Conservation (phyloP, 1,140 invertebrate genomes). For the Anoplophora glabripennis region DNA sequence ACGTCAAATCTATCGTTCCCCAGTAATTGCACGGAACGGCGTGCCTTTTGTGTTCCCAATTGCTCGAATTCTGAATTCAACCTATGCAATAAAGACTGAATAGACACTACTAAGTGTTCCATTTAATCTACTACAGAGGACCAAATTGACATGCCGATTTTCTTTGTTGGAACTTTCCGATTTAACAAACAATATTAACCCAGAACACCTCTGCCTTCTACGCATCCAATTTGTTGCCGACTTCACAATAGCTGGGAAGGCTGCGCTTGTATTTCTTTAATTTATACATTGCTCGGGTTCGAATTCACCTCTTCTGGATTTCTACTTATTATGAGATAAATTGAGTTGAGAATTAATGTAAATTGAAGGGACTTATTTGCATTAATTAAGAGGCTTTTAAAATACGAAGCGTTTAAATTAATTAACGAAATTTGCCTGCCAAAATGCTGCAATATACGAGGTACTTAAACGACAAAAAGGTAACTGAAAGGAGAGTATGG, state of each 20-base stretch:
- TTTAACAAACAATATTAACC: slow-evolving; percentile 13
- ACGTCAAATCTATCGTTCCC: background rate
- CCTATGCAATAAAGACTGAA: slow-evolving; percentile 12
- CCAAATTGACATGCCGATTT: slow-evolving; percentile 9
- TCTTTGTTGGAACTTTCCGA: slow-evolving; percentile 14
- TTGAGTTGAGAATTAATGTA: slow-evolving; percentile 1
- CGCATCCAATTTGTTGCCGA: slow-evolving; percentile 2
- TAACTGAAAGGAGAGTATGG: no score
- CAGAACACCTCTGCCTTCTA: background rate
- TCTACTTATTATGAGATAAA: slow-evolving; percentile 10
- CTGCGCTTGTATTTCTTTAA: slow-evolving; percentile 5
- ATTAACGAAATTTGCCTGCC: no score
- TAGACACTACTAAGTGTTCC: slow-evolving; percentile 12
- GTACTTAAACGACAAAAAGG: no score
- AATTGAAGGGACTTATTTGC: background rate
- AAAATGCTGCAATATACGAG: no score
- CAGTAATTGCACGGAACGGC: slow-evolving; percentile 8
- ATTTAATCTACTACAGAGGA: slow-evolving; percentile 11
- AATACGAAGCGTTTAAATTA: no score
- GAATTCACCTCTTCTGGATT: slow-evolving; percentile 1
- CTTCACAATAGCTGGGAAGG: background rate
- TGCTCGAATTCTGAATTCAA: slow-evolving; percentile 9
- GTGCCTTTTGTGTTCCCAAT: slow-evolving; percentile 10
- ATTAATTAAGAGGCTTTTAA: slow-evolving; percentile 9
- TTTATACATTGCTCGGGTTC: slow-evolving; percentile 12